A percentile compares a stretch with the other conserved stretches of the same genome.
Evolutionary conservation across 2,888 invertebrate genomes (phyloP).

Genomic region (Alcis repandata): DNA sequence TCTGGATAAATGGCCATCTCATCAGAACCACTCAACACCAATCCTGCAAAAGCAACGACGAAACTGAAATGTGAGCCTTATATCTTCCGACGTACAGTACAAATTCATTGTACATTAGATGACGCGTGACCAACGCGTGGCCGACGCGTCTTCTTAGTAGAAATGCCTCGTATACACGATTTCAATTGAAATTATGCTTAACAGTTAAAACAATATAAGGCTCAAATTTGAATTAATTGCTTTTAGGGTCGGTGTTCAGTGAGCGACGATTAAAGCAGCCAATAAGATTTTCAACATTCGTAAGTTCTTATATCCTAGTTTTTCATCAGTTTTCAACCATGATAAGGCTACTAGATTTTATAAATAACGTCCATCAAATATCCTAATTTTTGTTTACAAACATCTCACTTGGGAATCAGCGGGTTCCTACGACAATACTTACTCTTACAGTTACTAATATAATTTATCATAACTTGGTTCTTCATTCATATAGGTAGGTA

Average conservation of each 20-base stretch:
- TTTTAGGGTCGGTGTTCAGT: not conserved
- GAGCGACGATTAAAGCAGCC: not conserved
- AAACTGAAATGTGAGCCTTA: not conserved
- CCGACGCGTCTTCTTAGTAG: no score
- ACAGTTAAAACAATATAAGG: not conserved
- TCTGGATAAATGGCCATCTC: not conserved
- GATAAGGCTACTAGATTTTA: constrained; percentile 39
- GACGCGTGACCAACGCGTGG: not conserved
- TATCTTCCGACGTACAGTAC: not conserved
- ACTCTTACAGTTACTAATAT: constrained; percentile 37
- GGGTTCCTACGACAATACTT: constrained; percentile 58
- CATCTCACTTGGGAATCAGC: constrained; percentile 75
- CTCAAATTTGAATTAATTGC: not conserved
- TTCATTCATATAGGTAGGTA: constrained; percentile 44
- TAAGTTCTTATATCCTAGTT: constrained; percentile 20
- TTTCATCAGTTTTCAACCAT: constrained; percentile 27
- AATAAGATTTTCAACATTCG: constrained; percentile 7
- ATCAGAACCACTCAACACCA: not conserved
- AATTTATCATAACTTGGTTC: constrained; percentile 48
- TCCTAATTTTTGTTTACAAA: constrained; percentile 66
- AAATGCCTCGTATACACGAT: not conserved
- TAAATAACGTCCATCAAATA: constrained; percentile 59
- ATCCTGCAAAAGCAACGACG: not conserved
- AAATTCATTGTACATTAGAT: not conserved
- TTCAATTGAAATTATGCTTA: not conserved